Conservation (phyloP, 2,888 invertebrate species). For the Hartigia nigra region DNA sequence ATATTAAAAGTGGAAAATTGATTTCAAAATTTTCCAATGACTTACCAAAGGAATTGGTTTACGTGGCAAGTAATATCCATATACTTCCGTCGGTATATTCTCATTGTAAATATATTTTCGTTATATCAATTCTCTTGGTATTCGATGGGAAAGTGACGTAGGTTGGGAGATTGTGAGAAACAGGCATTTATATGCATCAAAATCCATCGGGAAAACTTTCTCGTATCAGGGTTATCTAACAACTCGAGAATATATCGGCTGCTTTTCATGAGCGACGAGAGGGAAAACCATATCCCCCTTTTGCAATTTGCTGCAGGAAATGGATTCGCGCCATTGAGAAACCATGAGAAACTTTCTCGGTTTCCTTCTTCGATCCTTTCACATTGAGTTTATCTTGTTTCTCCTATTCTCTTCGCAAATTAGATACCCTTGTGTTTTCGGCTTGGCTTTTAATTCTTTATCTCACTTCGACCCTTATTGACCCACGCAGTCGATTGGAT, state of each 20-base stretch:
- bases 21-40: not conserved
- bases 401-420: not conserved
- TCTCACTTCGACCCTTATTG: not conserved
- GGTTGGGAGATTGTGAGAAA: not conserved
- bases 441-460: not conserved
- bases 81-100: not conserved
- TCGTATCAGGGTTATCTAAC: not conserved
- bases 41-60: not conserved
- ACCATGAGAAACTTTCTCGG: not conserved
- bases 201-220: not conserved
- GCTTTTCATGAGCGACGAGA: not conserved
- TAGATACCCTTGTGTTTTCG: not conserved
- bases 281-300: not conserved
- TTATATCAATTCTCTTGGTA: not conserved
- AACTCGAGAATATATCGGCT: not conserved
- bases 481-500: not conserved
- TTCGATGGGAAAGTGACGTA: not conserved
- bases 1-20: not conserved
- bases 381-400: not conserved
- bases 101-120: not conserved
- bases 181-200: slow-evolving; percentile 5
- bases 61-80: not conserved
- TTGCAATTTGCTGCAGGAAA: not conserved
- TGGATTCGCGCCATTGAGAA: not conserved
- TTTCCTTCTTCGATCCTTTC: not conserved